A percentile compares a stretch with the other conserved stretches of the same genome.
Evolutionary conservation across 2,888 invertebrate species (phyloP).

Genomic region (Trichacis sp.): DNA sequence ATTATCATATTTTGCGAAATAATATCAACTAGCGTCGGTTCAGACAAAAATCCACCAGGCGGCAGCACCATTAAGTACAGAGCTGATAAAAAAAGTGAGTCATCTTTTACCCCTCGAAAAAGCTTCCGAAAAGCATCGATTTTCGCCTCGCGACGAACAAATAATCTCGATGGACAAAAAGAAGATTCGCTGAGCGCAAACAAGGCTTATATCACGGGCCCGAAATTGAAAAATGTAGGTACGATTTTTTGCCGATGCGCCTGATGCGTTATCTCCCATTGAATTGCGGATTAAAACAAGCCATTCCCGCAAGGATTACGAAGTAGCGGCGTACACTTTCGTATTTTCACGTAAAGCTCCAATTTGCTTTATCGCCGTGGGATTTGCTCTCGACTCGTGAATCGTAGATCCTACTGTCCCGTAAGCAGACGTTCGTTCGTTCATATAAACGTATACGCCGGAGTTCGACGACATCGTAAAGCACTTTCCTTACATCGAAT

Average conservation of each 20-base stretch:
- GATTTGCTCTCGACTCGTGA: constrained; percentile 37
- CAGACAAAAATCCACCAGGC: no score
- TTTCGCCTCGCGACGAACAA: no score
- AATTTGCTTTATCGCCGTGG: constrained; percentile 42
- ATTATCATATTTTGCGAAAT: no score
- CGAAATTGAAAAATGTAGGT: background rate
- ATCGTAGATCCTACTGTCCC: constrained; percentile 39
- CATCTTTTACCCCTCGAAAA: no score
- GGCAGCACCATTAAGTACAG: no score
- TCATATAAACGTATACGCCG: constrained; percentile 27
- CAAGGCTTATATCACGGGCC: background rate
- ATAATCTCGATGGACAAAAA: background rate
- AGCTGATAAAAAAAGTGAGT: no score
- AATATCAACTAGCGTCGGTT: no score
- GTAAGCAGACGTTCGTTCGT: constrained; percentile 30
- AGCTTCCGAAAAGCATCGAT: no score
- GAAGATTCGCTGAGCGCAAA: background rate
- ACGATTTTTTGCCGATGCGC: background rate
- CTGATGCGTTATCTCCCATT: constrained; percentile 14
- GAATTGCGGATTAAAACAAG: constrained; percentile 9
- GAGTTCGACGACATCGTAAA: constrained; percentile 43
- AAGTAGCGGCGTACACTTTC: constrained; percentile 36
- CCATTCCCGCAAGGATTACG: constrained; percentile 27
- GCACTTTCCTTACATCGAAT: constrained; percentile 47
- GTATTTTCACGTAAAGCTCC: constrained; percentile 39